These are phyloP conservation scores for Aromia moschata DNA, from an alignment of 2,888 invertebrate genomes.

Conservation along the genomic window DNA sequence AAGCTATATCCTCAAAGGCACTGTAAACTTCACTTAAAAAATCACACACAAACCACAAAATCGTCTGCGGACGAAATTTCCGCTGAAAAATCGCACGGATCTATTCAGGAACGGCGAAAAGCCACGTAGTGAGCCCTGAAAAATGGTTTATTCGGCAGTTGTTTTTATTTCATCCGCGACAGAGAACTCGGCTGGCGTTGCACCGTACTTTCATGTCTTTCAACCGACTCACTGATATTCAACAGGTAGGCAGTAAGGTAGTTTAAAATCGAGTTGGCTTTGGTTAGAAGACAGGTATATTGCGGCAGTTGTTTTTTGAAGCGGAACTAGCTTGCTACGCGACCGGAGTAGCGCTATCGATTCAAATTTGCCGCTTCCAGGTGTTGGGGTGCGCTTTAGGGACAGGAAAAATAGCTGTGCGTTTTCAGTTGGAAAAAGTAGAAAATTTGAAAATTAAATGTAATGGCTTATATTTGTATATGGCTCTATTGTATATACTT, in stretches of 20 bases:
- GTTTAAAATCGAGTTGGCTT: constrained; percentile 37
- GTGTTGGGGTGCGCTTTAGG: constrained; percentile 29
- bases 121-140: neutral
- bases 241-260: constrained; percentile 42
- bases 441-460: too few relatives aligned
- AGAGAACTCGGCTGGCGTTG: constrained; percentile 13
- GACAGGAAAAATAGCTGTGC: constrained; percentile 29
- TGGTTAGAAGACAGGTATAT: constrained; percentile 38
- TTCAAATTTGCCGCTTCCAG: constrained; percentile 32
- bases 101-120: constrained; percentile 2
- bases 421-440: neutral
- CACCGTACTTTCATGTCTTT: constrained; percentile 35
- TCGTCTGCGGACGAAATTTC: constrained; percentile 9
- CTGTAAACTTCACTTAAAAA: constrained; percentile 1
- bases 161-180: constrained; percentile 23
- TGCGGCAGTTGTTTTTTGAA: constrained; percentile 35
- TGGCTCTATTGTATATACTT: too few relatives aligned
- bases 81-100: neutral
- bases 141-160: constrained; percentile 24
- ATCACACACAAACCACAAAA: constrained; percentile 26
- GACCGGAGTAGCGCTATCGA: constrained; percentile 33
- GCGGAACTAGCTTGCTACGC: constrained; percentile 29
- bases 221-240: constrained; percentile 36
- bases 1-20: constrained; percentile 3
- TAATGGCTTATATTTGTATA: too few relatives aligned